Evolutionary conservation across 2,888 invertebrate species (phyloP), one percentile per base, ranked within the genome.

Genomic region (Lochmaea capreae): DNA sequence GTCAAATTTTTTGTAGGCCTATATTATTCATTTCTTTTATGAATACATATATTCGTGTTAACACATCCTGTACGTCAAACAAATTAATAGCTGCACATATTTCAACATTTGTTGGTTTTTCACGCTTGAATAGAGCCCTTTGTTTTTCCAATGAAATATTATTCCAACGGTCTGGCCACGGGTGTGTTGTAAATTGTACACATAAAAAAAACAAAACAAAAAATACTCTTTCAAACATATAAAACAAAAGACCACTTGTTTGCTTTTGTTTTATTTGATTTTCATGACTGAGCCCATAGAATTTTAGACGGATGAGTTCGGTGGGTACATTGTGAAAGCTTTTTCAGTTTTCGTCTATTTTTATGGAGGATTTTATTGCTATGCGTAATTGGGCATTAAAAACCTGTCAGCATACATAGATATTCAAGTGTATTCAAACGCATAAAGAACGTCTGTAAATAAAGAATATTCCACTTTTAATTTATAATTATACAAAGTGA

Each of bases 41-140:
- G 33, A 49, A 52, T 62, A 52, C 33, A 22, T 0, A 2, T 9
- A 22, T 54, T 43, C 63, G 42, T 67, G 54, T 67, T 52, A 54
- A 52, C 22, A 65, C 68, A 49, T 61, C 49, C 59, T 62, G 66
- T 73, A 71, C 18, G 26, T 52, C 70, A 57, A 57, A 39, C 8
- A 57, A 70, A 70, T 70, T 63, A 70, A 70, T 70, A 54, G 54
- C 46, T 26, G 18, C 33, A 26, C 26, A 39, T 62, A 61, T 61
- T 70, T 70, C 52, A 62, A 70, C 73, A 73, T 71, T 75, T 73
- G 70, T 42, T 71, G 73, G 65, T 62, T 65, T 69, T 77, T 71
- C 58, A 75, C 75, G 77, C 72, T 49, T 75, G 67, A 77, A 77
- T 73, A 68, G 57, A 42, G 42, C 67, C 75, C 74, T 77, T 77